Base-by-base conservation (phyloP, 2,888 invertebrate genomes). In the Cantharis flavilabris region DNA sequence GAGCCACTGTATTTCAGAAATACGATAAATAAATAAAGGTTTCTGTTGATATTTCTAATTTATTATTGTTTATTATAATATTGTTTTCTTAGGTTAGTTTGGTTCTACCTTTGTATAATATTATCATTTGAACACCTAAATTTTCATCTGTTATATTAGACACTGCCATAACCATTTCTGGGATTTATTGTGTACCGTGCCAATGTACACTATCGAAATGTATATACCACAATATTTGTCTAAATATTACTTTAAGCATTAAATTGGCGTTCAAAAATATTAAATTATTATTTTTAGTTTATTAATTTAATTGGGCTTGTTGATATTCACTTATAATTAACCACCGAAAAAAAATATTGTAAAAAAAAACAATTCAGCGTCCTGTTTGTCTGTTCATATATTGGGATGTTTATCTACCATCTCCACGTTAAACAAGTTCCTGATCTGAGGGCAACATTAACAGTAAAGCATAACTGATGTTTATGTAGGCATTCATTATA, bases 401-500 rank as follows among this genome's bases (percentile, higher is more conserved):
- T 67, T 67, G 65, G 65, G 65, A 20, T 67, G 65, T 67, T 67
- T 67, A 67, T 67, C 65, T 67, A 67, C 65, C 65, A 67, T 67
- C 14, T 67, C 65, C 26, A 67, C 16, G n/a, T 67, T 67, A 67
- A 67, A 67, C 65, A 67, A 67, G 65, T 67, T 67, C 23, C 65
- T 23, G 65, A 67, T 67, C 65, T 67, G 65, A 67, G 65, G 65
- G 65, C 65, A 67, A 11, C 16, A 67, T 20, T 67, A 67, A 18
- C 65, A 67, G 65, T 67, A 67, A 67, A 67, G 65, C 65, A 67
- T 67, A 67, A 67, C 65, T 67, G 65, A 67, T 67, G 65, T 67
- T 67, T 67, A 67, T 67, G 65, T 67, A 67, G 65, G 65, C 65
- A 67, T 67, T 67, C 65, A 67, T 67, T 67, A 67, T 67, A 26